phyloP scores from a whole-genome alignment of 2,113 vertebrate species.

The Actinemys pallida region DNA sequence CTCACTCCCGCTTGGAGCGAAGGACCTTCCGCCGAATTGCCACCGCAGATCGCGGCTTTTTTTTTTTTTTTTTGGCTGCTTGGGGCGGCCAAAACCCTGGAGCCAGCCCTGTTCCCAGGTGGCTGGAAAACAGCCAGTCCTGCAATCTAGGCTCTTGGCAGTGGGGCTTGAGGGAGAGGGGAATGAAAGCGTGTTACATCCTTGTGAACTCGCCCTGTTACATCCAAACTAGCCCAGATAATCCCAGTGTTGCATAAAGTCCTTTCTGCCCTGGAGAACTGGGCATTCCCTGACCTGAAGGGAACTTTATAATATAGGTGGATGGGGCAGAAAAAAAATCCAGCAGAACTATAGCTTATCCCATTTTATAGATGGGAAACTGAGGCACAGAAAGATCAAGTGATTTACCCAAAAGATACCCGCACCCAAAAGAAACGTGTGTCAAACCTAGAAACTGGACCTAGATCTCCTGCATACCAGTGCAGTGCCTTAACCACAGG shows the following conservation, averaged over 20 bases:
- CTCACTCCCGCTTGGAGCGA: too few relatives aligned
- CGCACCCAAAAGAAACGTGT: not conserved
- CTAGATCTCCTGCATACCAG: not conserved
- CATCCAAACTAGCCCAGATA: not conserved
- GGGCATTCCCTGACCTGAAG: not conserved
- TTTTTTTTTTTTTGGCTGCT: too few relatives aligned
- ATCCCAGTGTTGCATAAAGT: rapidly evolving
- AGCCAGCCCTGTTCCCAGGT: not conserved
- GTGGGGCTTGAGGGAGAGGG: not conserved
- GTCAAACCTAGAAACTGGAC: not conserved
- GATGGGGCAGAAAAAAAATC: rapidly evolving
- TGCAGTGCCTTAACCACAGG: not conserved
- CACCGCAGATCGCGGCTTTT: too few relatives aligned
- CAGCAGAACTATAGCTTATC: rapidly evolving
- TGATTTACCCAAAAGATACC: not conserved
- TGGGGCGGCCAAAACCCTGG: too few relatives aligned
- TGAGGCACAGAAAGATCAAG: not conserved
- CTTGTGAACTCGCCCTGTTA: not conserved
- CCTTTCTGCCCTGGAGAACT: rapidly evolving
- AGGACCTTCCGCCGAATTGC: too few relatives aligned
- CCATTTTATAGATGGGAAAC: not conserved
- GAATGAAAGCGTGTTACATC: not conserved
- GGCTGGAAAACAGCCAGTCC: conserved; percentile 4
- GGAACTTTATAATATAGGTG: not conserved
- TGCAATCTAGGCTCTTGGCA: not conserved